phyloP scores from a whole-genome alignment of 2,797 vertebrate genomes.

The Epinephelus malabaricus region DNA sequence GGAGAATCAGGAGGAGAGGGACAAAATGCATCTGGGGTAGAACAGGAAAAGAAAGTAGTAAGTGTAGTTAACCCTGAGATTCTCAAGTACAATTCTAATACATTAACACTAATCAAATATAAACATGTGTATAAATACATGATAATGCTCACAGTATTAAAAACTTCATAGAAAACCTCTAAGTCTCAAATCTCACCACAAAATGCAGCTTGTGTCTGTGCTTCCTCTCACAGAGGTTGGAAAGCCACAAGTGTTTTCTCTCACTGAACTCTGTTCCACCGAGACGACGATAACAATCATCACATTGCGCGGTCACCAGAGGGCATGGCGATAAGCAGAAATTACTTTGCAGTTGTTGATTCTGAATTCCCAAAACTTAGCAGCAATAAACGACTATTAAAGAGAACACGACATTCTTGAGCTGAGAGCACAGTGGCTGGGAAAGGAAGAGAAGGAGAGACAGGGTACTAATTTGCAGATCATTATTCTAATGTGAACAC shows the following conservation, averaged over 20 bases:
- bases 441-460: conserved; percentile 30
- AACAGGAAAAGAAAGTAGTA: no score
- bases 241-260: conserved; percentile 33
- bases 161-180: neutral
- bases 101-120: neutral
- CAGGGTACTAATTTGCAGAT: conserved; percentile 54
- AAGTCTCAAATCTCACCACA: neutral
- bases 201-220: conserved; percentile 14
- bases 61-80: no score
- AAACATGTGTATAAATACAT: neutral
- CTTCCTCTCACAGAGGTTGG: conserved; percentile 19
- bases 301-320: conserved; percentile 54
- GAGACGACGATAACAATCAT: conserved; percentile 56
- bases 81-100: neutral
- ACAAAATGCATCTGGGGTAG: no score
- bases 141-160: neutral
- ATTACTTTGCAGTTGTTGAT: conserved; percentile 64
- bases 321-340: conserved; percentile 66
- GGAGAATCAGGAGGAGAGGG: no score
- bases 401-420: conserved; percentile 37
- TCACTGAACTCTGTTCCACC: conserved; percentile 26
- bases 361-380: conserved; percentile 60
- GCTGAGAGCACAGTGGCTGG: conserved; percentile 20
- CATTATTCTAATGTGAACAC: conserved; percentile 64
- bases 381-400: conserved; percentile 56